Base-by-base conservation (phyloP, 2,888 invertebrate genomes). In the Cryptus armator region DNA sequence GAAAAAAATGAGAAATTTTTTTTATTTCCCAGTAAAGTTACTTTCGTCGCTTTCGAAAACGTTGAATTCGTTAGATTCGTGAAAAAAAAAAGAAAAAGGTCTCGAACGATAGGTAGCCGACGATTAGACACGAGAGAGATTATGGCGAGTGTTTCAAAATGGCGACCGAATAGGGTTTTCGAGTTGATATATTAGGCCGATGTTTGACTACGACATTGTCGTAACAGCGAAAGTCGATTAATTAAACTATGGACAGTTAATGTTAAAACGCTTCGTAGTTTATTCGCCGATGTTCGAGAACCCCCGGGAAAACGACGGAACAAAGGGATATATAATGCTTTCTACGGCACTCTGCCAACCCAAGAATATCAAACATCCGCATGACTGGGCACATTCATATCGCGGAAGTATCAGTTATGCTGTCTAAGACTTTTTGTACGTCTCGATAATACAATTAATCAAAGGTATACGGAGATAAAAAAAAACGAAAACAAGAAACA, bases 311-410 rank as follows among this genome's bases (percentile, higher is more conserved):
- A 32, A 2, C n/a, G 43, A 62, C 48, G 80, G 75, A 77, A 66
- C 71, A 72, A 84, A 81, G 68, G 53, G 48, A 81, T 53, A 77
- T 62, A 64, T 70, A 29, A 71, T 70, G 59, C 70, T 74, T 59
- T 56, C 53, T 66, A 64, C 75, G 84, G 82, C 86, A 86, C 71
- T 72, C 72, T 82, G 82, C 84, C 81, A 86, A 84, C 81, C 67
- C 66, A 84, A 81, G 84, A 80, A 79, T 85, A 85, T 82, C 79
- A 84, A 86, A 85, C 71, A 71, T 70, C 71, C 77, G 84, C 68
- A 75, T 86, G 81, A 86, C 84, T 76, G 75, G 62, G 86, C 86
- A 81, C 46, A 85, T 70, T 81, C 44, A 77, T 71, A 71, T 75
- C 56, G 43, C 81, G 75, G 78, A 74, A 77, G 72, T 76, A 75